Conservation (phyloP, 2,888 invertebrate species). For the Tipula vernalis region DNA sequence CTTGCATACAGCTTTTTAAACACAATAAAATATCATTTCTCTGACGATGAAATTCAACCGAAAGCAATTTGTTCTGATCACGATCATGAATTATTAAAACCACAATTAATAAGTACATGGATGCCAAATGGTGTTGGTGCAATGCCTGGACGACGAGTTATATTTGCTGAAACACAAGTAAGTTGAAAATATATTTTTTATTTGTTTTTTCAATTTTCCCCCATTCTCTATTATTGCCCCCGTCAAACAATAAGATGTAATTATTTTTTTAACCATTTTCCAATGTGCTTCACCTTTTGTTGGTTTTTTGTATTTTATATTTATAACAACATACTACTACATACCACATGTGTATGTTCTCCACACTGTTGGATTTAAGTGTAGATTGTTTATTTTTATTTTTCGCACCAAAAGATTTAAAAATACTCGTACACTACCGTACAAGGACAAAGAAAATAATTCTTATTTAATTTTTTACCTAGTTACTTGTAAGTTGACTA, state of each 20-base stretch:
- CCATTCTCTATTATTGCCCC: not conserved
- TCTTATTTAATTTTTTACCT: not conserved
- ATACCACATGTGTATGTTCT: not conserved
- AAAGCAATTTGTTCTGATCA: constrained; percentile 57
- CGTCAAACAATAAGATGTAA: not conserved
- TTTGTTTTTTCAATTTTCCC: not conserved
- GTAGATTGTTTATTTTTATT: not conserved
- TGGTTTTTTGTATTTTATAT: no score
- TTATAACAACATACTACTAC: no score
- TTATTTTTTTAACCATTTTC: not conserved
- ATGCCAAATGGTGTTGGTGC: constrained; percentile 82
- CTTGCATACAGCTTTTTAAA: constrained; percentile 35
- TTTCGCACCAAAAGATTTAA: not conserved
- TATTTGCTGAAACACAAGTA: constrained; percentile 87
- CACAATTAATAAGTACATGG: constrained; percentile 81
- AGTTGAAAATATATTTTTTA: constrained; percentile 14
- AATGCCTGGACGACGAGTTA: constrained; percentile 64
- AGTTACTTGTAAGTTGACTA: not conserved
- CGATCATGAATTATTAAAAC: constrained; percentile 71
- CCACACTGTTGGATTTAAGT: not conserved
- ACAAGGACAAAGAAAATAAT: not conserved
- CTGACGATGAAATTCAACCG: constrained; percentile 36
- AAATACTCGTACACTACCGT: not conserved
- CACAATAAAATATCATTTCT: constrained; percentile 33
- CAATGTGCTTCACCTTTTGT: not conserved